phyloP scores from a whole-genome alignment of 1,140 invertebrate genomes.

The Penaeus chinensis region DNA sequence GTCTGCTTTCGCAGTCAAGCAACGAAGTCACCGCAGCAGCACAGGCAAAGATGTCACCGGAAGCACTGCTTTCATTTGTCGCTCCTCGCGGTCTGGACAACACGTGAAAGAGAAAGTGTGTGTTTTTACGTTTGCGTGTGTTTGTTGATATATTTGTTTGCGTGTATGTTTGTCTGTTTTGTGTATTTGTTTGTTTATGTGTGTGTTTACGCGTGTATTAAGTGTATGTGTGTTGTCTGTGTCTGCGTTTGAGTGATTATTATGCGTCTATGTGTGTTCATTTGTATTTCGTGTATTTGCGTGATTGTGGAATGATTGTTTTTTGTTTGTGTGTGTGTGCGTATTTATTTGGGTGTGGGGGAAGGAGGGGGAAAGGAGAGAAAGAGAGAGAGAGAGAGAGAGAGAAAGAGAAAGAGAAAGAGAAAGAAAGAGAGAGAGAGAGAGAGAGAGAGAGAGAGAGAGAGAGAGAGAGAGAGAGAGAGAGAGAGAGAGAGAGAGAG shows the following conservation, averaged over 20 bases:
- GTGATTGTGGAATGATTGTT: background rate
- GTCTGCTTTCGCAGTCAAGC: too few species aligned
- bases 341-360: too few species aligned
- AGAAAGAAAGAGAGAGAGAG: background rate
- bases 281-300: background rate
- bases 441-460: background rate
- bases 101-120: too few species aligned
- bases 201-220: background rate
- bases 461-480: background rate
- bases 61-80: too few species aligned
- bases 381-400: background rate
- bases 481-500: background rate
- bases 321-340: too few species aligned
- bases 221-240: too few species aligned
- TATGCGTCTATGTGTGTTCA: background rate
- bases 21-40: too few species aligned
- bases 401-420: background rate
- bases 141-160: background rate
- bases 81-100: too few species aligned
- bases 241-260: too few species aligned
- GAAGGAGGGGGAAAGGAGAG: too few species aligned
- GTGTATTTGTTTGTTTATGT: background rate
- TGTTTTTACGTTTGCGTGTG: background rate
- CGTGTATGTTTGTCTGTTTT: background rate
- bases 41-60: too few species aligned